Evolutionary conservation across 2,113 vertebrate genomes (phyloP).

Genomic region (Macquaria australasica): DNA sequence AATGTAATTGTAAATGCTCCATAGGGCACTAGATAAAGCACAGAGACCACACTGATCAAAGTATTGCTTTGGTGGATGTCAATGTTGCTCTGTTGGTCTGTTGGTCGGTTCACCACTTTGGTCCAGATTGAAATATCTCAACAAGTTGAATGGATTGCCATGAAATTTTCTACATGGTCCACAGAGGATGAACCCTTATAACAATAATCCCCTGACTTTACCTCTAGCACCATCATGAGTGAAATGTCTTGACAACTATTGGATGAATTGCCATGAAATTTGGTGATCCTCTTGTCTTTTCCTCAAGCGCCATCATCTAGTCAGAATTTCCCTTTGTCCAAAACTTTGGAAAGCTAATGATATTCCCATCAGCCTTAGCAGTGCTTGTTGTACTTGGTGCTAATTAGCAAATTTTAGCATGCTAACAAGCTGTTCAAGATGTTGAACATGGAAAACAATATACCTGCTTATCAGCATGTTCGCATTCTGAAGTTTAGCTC

Average conservation of each 20-base stretch:
- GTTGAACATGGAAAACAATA: background rate
- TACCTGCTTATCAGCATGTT: background rate
- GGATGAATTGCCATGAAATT: background rate
- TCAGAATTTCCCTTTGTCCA: background rate
- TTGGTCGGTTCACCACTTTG: no score
- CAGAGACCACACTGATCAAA: background rate
- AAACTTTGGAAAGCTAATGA: background rate
- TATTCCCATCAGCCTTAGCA: no score
- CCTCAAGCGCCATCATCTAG: background rate
- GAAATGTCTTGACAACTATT: background rate
- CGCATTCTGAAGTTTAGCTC: background rate
- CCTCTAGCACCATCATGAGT: background rate
- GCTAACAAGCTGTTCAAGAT: background rate
- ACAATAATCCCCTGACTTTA: background rate
- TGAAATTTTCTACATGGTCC: background rate
- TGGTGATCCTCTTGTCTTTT: background rate
- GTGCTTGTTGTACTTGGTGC: no score
- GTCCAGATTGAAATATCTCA: background rate
- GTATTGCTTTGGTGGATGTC: background rate
- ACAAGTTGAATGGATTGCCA: background rate
- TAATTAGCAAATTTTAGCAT: no score
- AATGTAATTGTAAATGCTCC: background rate
- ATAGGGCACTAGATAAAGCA: background rate
- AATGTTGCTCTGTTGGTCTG: background rate
- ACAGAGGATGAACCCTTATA: background rate